phyloP scores from a whole-genome alignment of 2,113 vertebrate species.

The Balaeniceps rex region DNA sequence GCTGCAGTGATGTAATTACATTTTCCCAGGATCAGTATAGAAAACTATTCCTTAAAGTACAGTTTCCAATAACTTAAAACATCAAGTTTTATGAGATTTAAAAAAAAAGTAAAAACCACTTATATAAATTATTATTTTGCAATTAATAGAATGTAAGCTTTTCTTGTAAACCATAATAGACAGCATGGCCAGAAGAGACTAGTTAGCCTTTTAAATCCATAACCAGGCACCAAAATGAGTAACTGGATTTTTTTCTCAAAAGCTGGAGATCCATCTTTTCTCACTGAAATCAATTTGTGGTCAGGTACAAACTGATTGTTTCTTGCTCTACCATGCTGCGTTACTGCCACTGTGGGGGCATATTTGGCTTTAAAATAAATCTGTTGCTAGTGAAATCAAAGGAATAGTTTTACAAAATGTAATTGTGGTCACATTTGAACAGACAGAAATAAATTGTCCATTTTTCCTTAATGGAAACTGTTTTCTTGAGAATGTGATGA shows the following conservation, averaged over 20 bases:
- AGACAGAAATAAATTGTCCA: background rate
- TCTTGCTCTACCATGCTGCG: background rate
- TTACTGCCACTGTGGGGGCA: background rate
- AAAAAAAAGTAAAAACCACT: background rate
- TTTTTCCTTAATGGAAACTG: background rate
- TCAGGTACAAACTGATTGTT: background rate
- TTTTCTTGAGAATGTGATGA: background rate
- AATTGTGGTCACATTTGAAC: background rate
- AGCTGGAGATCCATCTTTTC: background rate
- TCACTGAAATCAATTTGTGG: constrained; percentile 11
- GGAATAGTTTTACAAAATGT: background rate
- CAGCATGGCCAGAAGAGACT: background rate
- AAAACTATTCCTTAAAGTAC: background rate
- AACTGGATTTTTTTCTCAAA: background rate
- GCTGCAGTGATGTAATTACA: background rate
- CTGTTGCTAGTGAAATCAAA: background rate
- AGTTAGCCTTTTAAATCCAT: background rate
- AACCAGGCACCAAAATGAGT: background rate
- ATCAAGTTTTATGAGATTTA: background rate
- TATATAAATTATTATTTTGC: background rate
- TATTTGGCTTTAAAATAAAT: background rate
- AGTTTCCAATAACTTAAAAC: background rate
- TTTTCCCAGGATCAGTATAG: background rate
- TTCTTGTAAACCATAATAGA: background rate
- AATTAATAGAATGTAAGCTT: background rate